These are phyloP conservation scores for Drosophila prolongata DNA, from an alignment of 2,888 invertebrate genomes.

Conservation along the genomic window DNA sequence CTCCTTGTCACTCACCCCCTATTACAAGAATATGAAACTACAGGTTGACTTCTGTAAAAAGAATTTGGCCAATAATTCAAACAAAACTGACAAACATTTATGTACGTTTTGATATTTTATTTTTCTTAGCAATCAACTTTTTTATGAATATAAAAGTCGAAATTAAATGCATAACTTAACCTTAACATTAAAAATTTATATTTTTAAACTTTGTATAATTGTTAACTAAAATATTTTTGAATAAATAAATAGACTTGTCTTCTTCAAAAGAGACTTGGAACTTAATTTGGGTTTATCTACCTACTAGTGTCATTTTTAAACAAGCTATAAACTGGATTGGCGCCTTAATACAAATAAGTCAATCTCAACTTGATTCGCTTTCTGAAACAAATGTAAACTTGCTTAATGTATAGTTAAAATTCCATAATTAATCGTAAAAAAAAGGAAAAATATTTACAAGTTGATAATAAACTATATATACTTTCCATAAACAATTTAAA, in stretches of 20 bases:
- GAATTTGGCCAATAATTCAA: not conserved
- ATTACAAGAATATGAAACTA: conserved; percentile 11
- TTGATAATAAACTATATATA: not conserved
- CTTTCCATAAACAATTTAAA: not conserved
- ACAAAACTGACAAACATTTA: not conserved
- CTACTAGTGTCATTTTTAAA: not conserved
- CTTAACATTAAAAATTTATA: too few relatives aligned
- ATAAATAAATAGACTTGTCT: too few relatives aligned
- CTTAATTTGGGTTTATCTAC: not conserved
- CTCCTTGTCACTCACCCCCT: not conserved
- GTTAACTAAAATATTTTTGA: too few relatives aligned
- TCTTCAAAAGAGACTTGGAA: too few relatives aligned
- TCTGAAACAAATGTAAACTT: not conserved
- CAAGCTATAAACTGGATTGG: not conserved
- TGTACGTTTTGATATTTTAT: too few relatives aligned
- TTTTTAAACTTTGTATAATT: too few relatives aligned
- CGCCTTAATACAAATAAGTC: not conserved
- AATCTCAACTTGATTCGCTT: not conserved
- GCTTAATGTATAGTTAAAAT: not conserved
- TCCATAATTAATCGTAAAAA: not conserved
- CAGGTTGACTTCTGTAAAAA: not conserved
- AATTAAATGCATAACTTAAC: too few relatives aligned
- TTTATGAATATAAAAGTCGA: too few relatives aligned
- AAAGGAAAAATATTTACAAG: not conserved
- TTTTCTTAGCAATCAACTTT: too few relatives aligned